Evolutionary conservation across 2,888 invertebrate genomes (phyloP).

Genomic region (Apamea anceps): DNA sequence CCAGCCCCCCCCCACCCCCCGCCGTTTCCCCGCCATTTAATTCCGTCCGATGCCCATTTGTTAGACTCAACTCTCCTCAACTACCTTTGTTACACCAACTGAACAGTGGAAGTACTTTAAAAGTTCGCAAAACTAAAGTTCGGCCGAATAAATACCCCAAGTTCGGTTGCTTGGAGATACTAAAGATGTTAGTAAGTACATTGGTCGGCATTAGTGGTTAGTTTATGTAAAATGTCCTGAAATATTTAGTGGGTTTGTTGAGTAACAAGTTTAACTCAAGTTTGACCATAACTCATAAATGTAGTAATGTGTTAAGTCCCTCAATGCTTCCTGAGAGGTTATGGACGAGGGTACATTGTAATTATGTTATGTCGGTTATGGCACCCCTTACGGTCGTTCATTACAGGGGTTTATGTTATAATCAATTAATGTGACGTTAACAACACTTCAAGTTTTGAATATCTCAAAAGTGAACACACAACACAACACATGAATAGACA

Average conservation of each 20-base stretch:
- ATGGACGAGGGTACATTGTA: constrained; percentile 37
- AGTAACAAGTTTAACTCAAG: constrained; percentile 64
- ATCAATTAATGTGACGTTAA: constrained; percentile 27
- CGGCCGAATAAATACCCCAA: constrained; percentile 74
- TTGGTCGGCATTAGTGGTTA: constrained; percentile 70
- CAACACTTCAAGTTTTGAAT: background rate
- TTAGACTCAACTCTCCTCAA: constrained; percentile 72
- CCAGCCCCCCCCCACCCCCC: constrained; percentile 53
- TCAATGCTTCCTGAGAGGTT: constrained; percentile 41
- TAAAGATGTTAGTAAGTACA: constrained; percentile 71
- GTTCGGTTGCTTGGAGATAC: constrained; percentile 70
- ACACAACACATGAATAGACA: background rate
- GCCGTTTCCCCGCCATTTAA: constrained; percentile 75
- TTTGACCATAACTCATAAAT: constrained; percentile 64
- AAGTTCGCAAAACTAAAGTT: constrained; percentile 75
- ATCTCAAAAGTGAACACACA: no score
- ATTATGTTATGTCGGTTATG: constrained; percentile 37
- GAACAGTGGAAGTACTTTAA: constrained; percentile 75
- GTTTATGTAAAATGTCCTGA: constrained; percentile 65
- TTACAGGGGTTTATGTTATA: constrained; percentile 21
- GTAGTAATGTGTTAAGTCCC: constrained; percentile 55
- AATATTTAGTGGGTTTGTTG: constrained; percentile 64
- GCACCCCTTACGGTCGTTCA: constrained; percentile 27
- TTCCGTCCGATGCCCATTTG: constrained; percentile 73
- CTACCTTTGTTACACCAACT: constrained; percentile 78